A percentile compares a stretch with the other conserved stretches of the same genome.
Evolutionary conservation across 2,888 invertebrate genomes (phyloP).

Genomic region (Ophioninae sp.): DNA sequence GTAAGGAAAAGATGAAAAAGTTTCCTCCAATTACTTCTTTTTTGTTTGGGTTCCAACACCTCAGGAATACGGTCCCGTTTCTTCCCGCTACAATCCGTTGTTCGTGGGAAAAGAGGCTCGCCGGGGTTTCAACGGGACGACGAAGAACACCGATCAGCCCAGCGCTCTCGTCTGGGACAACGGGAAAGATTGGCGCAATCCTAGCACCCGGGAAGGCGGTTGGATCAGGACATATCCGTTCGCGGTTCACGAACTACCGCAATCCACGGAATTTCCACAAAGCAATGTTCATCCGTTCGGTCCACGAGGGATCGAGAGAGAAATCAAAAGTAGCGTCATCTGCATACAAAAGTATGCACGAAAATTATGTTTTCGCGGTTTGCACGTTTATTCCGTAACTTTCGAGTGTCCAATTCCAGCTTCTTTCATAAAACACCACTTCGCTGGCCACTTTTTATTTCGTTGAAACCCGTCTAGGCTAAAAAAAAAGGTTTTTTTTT

Average conservation of each 20-base stretch:
- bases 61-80: conserved; percentile 73
- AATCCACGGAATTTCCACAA: conserved; percentile 70
- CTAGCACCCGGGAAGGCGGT: conserved; percentile 86
- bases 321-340: conserved; percentile 75
- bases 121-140: conserved; percentile 84
- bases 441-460: neutral
- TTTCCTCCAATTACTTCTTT: neutral
- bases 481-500: too few relatives aligned
- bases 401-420: neutral
- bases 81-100: conserved; percentile 76
- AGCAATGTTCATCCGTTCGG: conserved; percentile 69
- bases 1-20: neutral
- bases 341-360: conserved; percentile 75
- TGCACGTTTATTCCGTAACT: neutral
- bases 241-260: conserved; percentile 66
- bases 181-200: conserved; percentile 86
- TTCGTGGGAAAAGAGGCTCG: conserved; percentile 82
- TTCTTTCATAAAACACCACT: neutral
- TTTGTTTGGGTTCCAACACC: neutral
- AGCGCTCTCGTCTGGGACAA: conserved; percentile 86
- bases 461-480: too few relatives aligned
- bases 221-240: conserved; percentile 90
- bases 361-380: conserved; percentile 17
- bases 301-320: conserved; percentile 72
- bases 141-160: conserved; percentile 83